Conservation (phyloP, 1,140 invertebrate genomes). For the Ephestia elutella region DNA sequence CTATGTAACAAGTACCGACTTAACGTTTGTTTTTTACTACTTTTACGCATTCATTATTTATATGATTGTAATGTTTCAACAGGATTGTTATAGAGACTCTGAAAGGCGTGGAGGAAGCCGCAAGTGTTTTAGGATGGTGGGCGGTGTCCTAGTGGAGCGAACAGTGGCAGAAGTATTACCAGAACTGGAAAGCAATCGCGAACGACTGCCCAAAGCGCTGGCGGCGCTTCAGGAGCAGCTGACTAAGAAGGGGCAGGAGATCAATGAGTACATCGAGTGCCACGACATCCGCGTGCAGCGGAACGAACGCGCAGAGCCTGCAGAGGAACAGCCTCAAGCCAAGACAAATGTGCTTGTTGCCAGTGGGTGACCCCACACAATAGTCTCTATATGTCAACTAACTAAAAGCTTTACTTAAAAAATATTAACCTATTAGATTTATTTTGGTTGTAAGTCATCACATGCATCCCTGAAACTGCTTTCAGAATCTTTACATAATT, state of each 20-base stretch:
- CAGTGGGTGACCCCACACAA: constrained; percentile 44
- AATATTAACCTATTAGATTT: neutral
- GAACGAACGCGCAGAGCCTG: constrained; percentile 70
- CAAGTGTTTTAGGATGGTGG: constrained; percentile 95
- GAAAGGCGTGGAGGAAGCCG: constrained; percentile 87
- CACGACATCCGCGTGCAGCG: constrained; percentile 88
- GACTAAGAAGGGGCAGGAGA: constrained; percentile 89
- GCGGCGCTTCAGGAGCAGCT: constrained; percentile 87
- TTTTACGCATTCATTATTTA: neutral
- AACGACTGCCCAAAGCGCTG: constrained; percentile 87
- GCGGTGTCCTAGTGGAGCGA: constrained; percentile 93
- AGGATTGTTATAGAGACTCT: constrained; percentile 97
- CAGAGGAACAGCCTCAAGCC: constrained; percentile 45
- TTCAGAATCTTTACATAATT: too few species aligned
- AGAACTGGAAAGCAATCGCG: constrained; percentile 85
- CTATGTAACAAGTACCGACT: neutral
- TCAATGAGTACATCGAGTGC: constrained; percentile 95
- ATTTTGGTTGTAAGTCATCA: too few species aligned
- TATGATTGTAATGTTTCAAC: constrained; percentile 13
- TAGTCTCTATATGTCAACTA: neutral
- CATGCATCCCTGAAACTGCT: too few species aligned
- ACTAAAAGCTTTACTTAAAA: neutral
- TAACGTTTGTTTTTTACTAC: neutral
- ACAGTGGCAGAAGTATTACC: constrained; percentile 94
- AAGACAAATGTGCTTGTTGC: constrained; percentile 78